Evolutionary conservation across 2,113 vertebrate genomes (phyloP), one percentile per base, ranked within the genome.

Genomic region (Muntiacus reevesi): DNA sequence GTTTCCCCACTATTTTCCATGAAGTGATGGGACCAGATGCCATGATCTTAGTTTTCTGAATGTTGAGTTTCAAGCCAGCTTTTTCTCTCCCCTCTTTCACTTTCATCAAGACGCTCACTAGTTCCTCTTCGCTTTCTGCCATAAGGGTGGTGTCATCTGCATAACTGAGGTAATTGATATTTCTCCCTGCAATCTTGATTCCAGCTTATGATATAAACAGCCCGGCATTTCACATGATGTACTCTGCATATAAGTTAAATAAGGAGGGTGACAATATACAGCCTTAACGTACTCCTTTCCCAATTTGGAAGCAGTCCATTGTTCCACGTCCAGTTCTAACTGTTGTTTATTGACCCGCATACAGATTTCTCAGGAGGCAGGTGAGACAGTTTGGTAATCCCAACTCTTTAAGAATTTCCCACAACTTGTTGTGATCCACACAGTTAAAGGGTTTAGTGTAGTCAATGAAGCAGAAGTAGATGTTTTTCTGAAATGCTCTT

Each of bases 51-150:
- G 67, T 71, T 40, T 71, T 71, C 67, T 71, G n/a, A 71, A 71
- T 12, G 19, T 23, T 40, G 67, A 36, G 10, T 12, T 71, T 40
- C 2, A 71, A 71, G 19, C 17, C 19, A 71, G 4, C 9, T 40
- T 71, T 71, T 36, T 71, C 67, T 6, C n/a, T 71, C n/a, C 2
- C 67, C n/a, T 71, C 19, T 6, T 71, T 71, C n/a, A 36, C 19
- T 12, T 40, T 40, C 5, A 71, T 40, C n/a, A 71, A 71, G n/a
- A 71, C 0, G 2, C n/a, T 71, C 2, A 3, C 6, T 23, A 36
- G 4, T 71, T 71, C 67, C n/a, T 71, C n/a, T 36, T 23, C 19
- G 23, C n/a, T 71, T 40, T 71, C 67, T 23, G 67, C n/a, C 67
- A 71, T 23, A 71, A 23, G 0, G n/a, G 67, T 40, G n/a, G 1